Base-by-base conservation (phyloP, 2,888 invertebrate species). In the Notodonta ziczac region DNA sequence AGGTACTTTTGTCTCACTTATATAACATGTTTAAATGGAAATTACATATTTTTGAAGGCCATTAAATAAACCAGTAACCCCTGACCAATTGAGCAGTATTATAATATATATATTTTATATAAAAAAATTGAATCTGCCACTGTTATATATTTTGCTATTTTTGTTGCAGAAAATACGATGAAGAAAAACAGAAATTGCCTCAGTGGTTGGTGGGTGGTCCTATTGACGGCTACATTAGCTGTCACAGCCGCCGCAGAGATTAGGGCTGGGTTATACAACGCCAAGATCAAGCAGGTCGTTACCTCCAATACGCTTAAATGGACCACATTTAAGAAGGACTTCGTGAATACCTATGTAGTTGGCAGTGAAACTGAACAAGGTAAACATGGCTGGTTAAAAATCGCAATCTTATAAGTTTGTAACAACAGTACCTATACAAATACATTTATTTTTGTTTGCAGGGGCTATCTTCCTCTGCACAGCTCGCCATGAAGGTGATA, bases 261-360 rank as follows among this genome's bases (percentile, higher is more conserved):
- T 52, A 84, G 87, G 42, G 93, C 88, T 35, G 90, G 91, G 9
- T 77, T 94, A 12, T 90, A 85, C 76, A 91, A 91, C 69, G 82
- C 91, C 58, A 91, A 80, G 80, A 84, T 94, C 65, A 95, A 95
- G 65, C 97, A 97, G 86, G 94, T 96, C 61, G 94, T 97, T 59
- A 97, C 97, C 5, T 98, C 97, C 8, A 97, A 96, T 78, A 97
- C 97, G 0, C 93, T 97, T 58, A 95, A 95, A 80, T 98, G 97
- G 97, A 94, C 96, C 58, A 94, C 95, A 67, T 75, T 88, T 57
- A 89, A 85, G 68, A 88, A 85, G 76, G 90, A 91, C 74, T 81
- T 81, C 7, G 89, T 88, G 85, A 80, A 73, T 66, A 95, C 95
- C 76, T 96, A 96, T 58, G 96, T 97, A 35, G 91, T 96, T 52